Percentiles rank a stretch among this genome's conserved stretches.
Conservation (phyloP, 2,113 vertebrate species). For the Acrocephalus kingi region DNA sequence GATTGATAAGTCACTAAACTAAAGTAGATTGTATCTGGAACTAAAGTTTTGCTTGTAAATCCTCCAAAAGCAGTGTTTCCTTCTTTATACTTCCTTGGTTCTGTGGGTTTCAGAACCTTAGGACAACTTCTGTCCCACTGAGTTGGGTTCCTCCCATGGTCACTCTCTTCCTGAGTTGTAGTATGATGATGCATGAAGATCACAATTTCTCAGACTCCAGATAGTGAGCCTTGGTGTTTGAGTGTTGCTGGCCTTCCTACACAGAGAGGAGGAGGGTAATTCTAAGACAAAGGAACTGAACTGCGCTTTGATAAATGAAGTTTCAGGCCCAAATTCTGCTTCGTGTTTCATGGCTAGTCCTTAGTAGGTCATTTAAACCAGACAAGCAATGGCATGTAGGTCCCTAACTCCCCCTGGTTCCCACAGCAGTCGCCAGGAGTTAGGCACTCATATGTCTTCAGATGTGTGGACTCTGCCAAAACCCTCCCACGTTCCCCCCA, state of each 20-base stretch:
- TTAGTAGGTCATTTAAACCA: background rate
- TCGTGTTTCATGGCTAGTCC: background rate
- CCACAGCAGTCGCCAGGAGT: background rate
- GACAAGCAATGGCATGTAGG: background rate
- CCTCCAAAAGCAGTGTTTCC: background rate
- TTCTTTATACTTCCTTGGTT: background rate
- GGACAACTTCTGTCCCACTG: background rate
- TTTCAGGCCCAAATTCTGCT: background rate
- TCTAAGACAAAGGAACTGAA: background rate
- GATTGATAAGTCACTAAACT: background rate
- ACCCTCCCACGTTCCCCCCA: accelerated
- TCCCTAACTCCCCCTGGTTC: background rate
- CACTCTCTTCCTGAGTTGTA: background rate
- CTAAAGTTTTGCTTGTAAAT: background rate
- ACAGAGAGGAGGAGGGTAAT: background rate
- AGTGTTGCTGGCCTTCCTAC: background rate
- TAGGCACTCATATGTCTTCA: background rate
- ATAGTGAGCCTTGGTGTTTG: background rate
- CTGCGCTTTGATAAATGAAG: background rate
- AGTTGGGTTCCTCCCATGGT: background rate
- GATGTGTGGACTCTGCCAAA: background rate
- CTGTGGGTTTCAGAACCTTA: background rate
- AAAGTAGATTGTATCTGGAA: background rate
- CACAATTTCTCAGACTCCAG: background rate
- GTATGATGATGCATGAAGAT: background rate